A percentile compares a stretch with the other conserved stretches of the same genome.
phyloP scores from a whole-genome alignment of 2,888 invertebrate genomes.

The Platycheirus rosarum region DNA sequence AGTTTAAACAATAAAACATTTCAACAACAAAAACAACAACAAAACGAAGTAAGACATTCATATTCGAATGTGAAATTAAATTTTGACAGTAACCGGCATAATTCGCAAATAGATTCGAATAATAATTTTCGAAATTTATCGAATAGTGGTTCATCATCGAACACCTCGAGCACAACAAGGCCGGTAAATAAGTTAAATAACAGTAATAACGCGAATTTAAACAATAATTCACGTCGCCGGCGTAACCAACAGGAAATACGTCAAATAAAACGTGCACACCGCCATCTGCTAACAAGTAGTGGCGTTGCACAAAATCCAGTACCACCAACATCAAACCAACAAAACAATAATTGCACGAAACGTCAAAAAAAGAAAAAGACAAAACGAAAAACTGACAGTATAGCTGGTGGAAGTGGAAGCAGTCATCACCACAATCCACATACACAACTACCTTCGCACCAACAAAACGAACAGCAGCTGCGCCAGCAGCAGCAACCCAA shows the following conservation, averaged over 20 bases:
- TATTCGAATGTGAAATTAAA: constrained; percentile 39
- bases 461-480: constrained; percentile 60
- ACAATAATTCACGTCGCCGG: constrained; percentile 76
- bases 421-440: constrained; percentile 35
- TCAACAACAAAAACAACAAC: constrained; percentile 12
- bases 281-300: constrained; percentile 81
- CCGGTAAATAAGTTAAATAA: constrained; percentile 44
- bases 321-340: constrained; percentile 54
- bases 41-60: constrained; percentile 16
- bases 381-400: constrained; percentile 74
- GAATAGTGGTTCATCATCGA: constrained; percentile 3
- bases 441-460: constrained; percentile 9
- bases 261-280: constrained; percentile 81
- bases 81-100: constrained; percentile 70
- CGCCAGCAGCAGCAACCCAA: constrained; percentile 47
- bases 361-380: constrained; percentile 75
- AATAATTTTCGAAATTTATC: constrained; percentile 32
- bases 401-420: constrained; percentile 33
- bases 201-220: constrained; percentile 29
- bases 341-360: constrained; percentile 57
- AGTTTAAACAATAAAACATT: constrained; percentile 57
- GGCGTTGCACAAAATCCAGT: constrained; percentile 75
- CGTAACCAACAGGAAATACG: constrained; percentile 78
- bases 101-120: constrained; percentile 71
- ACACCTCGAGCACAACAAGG: constrained; percentile 24